phyloP scores from a whole-genome alignment of 2,888 invertebrate genomes.

The Lepas anatifera region DNA sequence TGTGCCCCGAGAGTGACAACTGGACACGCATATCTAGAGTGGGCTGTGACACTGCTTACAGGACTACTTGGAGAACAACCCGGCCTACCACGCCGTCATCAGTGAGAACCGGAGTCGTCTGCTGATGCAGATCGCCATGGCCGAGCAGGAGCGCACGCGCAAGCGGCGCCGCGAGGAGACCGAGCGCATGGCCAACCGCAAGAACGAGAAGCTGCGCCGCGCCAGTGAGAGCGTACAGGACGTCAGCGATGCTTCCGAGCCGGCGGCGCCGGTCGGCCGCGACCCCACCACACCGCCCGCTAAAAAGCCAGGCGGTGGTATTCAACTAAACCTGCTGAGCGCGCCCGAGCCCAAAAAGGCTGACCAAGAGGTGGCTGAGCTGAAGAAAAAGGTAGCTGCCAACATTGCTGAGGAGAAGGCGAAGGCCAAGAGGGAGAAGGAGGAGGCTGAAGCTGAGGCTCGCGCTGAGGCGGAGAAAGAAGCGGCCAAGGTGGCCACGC shows the following conservation, averaged over 20 bases:
- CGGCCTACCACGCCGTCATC: constrained; percentile 42
- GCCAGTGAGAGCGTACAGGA: background rate
- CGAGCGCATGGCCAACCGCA: background rate
- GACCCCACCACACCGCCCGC: background rate
- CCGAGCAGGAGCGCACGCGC: background rate
- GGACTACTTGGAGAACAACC: constrained; percentile 71
- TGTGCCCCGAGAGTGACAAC: no score
- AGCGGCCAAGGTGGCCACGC: background rate
- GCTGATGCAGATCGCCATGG: no score
- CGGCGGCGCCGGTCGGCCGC: background rate
- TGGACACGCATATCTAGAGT: no score
- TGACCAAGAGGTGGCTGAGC: background rate
- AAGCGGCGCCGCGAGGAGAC: background rate
- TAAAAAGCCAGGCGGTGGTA: background rate
- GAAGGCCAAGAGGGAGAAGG: background rate
- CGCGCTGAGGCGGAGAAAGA: background rate
- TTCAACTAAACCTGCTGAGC: constrained; percentile 7
- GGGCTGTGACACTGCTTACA: no score
- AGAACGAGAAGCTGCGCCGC: constrained; percentile 8
- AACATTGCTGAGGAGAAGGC: background rate
- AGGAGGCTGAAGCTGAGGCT: background rate
- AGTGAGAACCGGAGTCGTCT: background rate
- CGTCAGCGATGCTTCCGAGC: background rate
- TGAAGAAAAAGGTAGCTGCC: background rate
- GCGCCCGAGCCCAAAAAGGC: background rate